Evolutionary conservation across 1,140 invertebrate genomes (phyloP), one percentile per base, ranked within the genome.

Genomic region (Drosophila saltans): DNA sequence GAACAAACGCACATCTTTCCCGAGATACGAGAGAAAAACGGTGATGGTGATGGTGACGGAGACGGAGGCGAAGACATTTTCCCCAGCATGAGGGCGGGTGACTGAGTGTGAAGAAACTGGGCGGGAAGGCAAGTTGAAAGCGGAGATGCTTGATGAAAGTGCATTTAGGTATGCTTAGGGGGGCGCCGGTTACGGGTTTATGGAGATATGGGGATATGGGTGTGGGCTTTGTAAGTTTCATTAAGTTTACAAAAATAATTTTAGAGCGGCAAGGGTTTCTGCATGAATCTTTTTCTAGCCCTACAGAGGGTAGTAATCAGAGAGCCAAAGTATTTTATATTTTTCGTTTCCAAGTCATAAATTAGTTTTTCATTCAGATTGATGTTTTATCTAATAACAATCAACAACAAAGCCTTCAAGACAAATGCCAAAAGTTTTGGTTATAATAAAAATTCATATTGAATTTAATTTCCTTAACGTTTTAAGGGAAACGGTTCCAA

Each of bases 101-200:
- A 26, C 45, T 48, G 6, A 8, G 21, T 21, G 45, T 21, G 45
- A 48, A 48, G 45, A 36, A 58, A 36, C 2, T 58, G 56, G 56
- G n/a, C 7, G 56, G 30, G 16, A 5, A 58, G 16, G 52, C 33
- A 40, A 24, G 33, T 9, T 21, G 56, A 59, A 59, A 59, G 33
- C 6, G 8, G n/a, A 58, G 36, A 59, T 59, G 21, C 57, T 24
- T 40, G 57, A 59, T 59, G 33, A 40, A 59, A 59, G 28, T 59
- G 57, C 57, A 59, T 59, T 59, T 59, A 59, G 57, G 33, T 40
- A 39, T 59, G 8, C 9, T 8, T 26, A 21, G 21, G 8, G 8
- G 45, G 45, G 45, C 45, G 45, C 45, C 21, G 45, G 45, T 4
- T 8, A 26, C 21, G 21, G 8, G 45, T 52, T 52, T 9, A 1